Conservation (phyloP, 2,888 invertebrate genomes). For the Cephonodes hylas region DNA sequence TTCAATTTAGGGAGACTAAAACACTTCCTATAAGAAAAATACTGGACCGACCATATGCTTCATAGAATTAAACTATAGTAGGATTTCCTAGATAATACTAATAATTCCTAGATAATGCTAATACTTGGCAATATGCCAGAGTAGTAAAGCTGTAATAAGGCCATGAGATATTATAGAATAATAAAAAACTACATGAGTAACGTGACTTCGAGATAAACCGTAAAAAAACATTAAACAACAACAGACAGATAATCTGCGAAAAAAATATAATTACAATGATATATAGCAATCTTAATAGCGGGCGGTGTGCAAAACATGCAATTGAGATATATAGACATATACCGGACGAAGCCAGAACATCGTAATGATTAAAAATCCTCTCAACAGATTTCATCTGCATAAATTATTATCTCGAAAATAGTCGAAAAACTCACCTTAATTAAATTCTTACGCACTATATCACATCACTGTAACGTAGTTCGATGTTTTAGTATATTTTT, state of each 20-base stretch:
- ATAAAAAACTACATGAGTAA: no score
- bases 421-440: not conserved
- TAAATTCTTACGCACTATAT: not conserved
- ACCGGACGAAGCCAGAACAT: constrained; percentile 2
- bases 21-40: no score
- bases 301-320: constrained; percentile 4
- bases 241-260: not conserved
- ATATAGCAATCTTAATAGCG: not conserved
- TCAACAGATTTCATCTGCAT: not conserved
- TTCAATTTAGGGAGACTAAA: no score
- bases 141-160: no score
- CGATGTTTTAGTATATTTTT: not conserved
- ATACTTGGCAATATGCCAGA: no score
- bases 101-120: no score
- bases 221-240: not conserved
- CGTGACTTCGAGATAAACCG: no score
- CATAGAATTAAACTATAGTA: no score
- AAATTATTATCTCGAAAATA: not conserved
- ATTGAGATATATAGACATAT: constrained; percentile 25
- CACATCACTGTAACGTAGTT: not conserved
- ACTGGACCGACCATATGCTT: no score
- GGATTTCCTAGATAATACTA: no score
- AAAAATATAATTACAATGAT: not conserved
- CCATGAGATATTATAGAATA: no score
- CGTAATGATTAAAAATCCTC: constrained; percentile 20